Evolutionary conservation across 2,888 invertebrate species (phyloP).

Genomic region (Lissocephala sabroskyi): DNA sequence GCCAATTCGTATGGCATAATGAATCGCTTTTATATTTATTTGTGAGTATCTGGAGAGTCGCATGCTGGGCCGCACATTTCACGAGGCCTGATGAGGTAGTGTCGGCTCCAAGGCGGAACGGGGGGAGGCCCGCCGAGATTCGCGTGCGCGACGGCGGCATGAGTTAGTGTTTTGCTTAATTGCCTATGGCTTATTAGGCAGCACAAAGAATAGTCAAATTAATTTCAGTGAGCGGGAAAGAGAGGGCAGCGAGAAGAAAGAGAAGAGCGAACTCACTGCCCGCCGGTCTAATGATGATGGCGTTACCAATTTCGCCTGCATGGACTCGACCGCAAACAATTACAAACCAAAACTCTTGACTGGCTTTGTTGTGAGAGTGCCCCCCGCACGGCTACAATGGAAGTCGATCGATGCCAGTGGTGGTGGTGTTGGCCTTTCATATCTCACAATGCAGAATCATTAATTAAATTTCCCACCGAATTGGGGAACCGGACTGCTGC

Average conservation of each 20-base stretch:
- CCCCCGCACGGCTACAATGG: constrained; percentile 31
- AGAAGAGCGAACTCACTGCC: constrained; percentile 35
- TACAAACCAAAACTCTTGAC: constrained; percentile 34
- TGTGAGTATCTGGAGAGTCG: constrained; percentile 26
- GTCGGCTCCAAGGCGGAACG: constrained; percentile 4
- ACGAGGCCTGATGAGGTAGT: constrained; percentile 55
- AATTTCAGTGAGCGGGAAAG: constrained; percentile 42
- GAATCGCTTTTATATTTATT: constrained; percentile 46
- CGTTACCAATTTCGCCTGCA: constrained; percentile 61
- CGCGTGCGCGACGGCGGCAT: constrained; percentile 44
- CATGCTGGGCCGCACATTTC: constrained; percentile 30
- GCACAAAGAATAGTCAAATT: constrained; percentile 59
- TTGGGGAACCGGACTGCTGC: constrained; percentile 39
- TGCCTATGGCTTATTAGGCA: constrained; percentile 66
- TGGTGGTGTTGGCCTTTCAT: constrained; percentile 36
- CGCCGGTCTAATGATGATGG: constrained; percentile 66
- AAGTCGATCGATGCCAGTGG: constrained; percentile 17
- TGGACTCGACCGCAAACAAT: constrained; percentile 47
- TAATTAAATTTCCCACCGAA: constrained; percentile 56
- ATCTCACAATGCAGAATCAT: constrained; percentile 59
- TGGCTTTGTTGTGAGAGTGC: constrained; percentile 9
- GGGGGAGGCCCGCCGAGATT: constrained; percentile 11
- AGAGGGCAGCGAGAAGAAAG: constrained; percentile 11
- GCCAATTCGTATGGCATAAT: constrained; percentile 42
- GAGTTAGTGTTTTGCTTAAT: constrained; percentile 65